A percentile compares a stretch with the other conserved stretches of the same genome.
Conservation (phyloP, 2,888 invertebrate species). For the Troides oblongomaculatus region DNA sequence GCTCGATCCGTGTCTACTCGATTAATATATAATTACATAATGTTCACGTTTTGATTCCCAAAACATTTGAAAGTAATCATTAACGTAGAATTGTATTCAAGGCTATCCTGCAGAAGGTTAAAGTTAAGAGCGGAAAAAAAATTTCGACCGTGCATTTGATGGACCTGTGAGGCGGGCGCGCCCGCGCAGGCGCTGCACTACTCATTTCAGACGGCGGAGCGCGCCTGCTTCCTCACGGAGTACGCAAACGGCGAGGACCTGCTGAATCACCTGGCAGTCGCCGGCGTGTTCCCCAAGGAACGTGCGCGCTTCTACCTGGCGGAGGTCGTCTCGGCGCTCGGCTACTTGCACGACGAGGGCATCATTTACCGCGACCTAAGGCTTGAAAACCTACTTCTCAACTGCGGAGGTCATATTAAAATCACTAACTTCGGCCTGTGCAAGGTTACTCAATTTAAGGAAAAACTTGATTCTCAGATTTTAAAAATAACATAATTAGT, state of each 20-base stretch:
- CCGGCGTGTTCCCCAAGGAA: conserved; percentile 93
- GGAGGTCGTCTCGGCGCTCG: conserved; percentile 98
- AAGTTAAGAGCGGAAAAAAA: too few species aligned
- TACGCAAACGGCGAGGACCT: conserved; percentile 99
- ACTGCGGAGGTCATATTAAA: conserved; percentile 99
- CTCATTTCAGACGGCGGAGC: conserved; percentile 99
- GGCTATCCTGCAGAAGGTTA: too few species aligned
- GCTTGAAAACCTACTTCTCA: conserved; percentile 97
- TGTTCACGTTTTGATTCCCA: too few species aligned
- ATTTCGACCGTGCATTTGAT: too few species aligned
- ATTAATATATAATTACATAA: too few species aligned
- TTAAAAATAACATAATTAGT: too few species aligned
- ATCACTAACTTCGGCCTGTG: conserved; percentile 99
- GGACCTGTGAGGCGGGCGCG: neutral
- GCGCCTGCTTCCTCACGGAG: conserved; percentile 99
- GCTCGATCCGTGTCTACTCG: too few species aligned
- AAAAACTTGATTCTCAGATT: too few species aligned
- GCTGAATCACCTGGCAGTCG: conserved; percentile 97
- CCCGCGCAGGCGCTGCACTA: conserved; percentile 93
- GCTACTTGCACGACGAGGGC: conserved; percentile 84
- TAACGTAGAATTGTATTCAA: too few species aligned
- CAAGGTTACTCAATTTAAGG: conserved; percentile 82
- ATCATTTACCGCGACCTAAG: conserved; percentile 99
- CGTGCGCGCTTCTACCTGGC: conserved; percentile 98
- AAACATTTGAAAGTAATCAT: too few species aligned